Conservation (phyloP, 2,797 vertebrate genomes). For the Urosaurus nigricauda region DNA sequence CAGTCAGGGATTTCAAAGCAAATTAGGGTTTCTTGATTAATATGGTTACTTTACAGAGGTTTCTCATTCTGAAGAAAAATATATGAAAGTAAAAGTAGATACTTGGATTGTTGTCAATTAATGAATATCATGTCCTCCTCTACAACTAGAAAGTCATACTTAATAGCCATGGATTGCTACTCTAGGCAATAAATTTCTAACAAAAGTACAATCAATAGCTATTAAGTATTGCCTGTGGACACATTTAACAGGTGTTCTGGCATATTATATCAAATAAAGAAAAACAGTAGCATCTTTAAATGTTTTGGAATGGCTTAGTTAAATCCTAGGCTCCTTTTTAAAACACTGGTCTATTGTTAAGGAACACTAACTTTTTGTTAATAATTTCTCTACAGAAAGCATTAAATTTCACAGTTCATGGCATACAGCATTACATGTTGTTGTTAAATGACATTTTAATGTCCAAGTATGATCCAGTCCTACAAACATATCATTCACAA, state of each 20-base stretch:
- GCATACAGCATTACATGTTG: background rate
- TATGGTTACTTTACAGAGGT: background rate
- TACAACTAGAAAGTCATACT: constrained; percentile 69
- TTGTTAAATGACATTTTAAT: constrained; percentile 7
- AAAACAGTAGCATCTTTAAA: constrained; percentile 52
- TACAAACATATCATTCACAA: background rate
- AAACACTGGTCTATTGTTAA: constrained; percentile 25
- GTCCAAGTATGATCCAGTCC: background rate
- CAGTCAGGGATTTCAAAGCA: background rate
- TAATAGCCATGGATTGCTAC: constrained; percentile 53
- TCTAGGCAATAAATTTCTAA: constrained; percentile 69
- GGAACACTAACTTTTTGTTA: constrained; percentile 8
- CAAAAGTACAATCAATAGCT: constrained; percentile 53
- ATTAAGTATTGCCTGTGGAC: constrained; percentile 77
- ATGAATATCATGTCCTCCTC: constrained; percentile 65
- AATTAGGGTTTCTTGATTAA: background rate
- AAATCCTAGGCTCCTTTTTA: constrained; percentile 25
- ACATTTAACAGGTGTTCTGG: constrained; percentile 81
- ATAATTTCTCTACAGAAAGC: background rate
- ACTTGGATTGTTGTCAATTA: constrained; percentile 75
- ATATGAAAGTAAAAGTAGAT: constrained; percentile 40
- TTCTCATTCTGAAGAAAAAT: background rate
- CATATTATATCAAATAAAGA: constrained; percentile 57
- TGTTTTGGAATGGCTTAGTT: constrained; percentile 30
- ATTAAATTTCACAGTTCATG: constrained; percentile 10